A percentile compares a stretch with the other conserved stretches of the same genome.
These are phyloP conservation scores for Nothoprocta perdicaria DNA, from an alignment of 2,113 vertebrate species.

Conservation along the genomic window DNA sequence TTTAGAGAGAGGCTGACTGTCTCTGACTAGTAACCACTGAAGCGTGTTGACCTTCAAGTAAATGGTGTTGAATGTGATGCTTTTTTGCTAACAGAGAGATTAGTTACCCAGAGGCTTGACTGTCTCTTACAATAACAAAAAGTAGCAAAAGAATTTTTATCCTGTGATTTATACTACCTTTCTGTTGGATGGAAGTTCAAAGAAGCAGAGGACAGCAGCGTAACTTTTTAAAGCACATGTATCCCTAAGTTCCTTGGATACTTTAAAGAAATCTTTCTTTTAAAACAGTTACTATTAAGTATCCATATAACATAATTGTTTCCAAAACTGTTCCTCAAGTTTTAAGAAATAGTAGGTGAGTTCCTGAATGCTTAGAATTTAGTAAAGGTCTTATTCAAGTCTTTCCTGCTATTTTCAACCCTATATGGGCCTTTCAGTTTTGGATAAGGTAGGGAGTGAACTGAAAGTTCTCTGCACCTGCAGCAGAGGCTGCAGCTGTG, in stretches of 20 bases:
- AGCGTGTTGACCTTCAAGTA: conserved; percentile 23
- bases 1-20: neutral
- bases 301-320: conserved; percentile 29
- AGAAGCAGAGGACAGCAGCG: neutral
- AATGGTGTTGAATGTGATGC: neutral
- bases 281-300: conserved; percentile 12
- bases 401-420: neutral
- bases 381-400: conserved; percentile 22
- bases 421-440: conserved; percentile 28
- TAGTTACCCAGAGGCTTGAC: neutral
- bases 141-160: conserved; percentile 11
- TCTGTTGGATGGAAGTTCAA: conserved; percentile 24
- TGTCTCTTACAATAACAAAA: neutral
- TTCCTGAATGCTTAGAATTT: conserved; percentile 34
- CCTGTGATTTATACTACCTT: conserved; percentile 18
- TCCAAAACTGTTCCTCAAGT: neutral
- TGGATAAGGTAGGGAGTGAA: conserved; percentile 41
- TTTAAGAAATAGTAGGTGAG: conserved; percentile 34
- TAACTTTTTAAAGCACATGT: conserved; percentile 1
- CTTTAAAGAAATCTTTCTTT: neutral
- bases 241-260: neutral
- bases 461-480: conserved; percentile 48
- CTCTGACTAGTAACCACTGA: neutral
- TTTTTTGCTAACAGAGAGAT: neutral
- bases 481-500: conserved; percentile 52